Conservation (phyloP, 2,888 invertebrate species). For the Hetaerina titia region DNA sequence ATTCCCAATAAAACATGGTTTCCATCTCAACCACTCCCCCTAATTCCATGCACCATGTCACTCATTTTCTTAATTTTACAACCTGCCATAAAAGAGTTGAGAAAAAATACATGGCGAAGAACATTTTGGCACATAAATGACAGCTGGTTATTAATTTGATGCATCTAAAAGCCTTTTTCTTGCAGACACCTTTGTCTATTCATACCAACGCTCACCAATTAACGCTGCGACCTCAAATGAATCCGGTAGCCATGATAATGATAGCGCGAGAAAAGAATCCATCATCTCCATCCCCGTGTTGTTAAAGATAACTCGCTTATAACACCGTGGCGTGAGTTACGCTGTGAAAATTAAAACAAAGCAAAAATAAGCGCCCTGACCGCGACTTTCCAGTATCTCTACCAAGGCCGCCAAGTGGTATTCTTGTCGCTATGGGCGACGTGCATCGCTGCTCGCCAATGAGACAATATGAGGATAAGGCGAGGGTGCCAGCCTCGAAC, state of each 20-base stretch:
- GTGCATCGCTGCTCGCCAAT: not conserved
- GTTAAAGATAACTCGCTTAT: not conserved
- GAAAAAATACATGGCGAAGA: too few species aligned
- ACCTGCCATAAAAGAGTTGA: too few species aligned
- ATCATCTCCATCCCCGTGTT: not conserved
- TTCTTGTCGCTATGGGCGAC: not conserved
- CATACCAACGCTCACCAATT: not conserved
- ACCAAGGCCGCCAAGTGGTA: not conserved
- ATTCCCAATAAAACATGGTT: too few species aligned
- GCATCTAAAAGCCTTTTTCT: too few species aligned
- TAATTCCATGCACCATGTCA: too few species aligned
- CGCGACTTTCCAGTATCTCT: not conserved
- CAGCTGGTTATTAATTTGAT: too few species aligned
- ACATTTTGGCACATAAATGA: too few species aligned
- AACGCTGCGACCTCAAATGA: not conserved
- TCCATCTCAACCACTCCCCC: too few species aligned
- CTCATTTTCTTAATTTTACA: too few species aligned
- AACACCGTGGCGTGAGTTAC: not conserved
- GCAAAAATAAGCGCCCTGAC: not conserved
- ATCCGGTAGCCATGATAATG: not conserved
- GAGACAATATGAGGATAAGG: too few species aligned
- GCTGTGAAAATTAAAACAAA: not conserved
- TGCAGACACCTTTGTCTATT: too few species aligned
- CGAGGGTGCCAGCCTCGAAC: too few species aligned
- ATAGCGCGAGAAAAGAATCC: not conserved